A percentile compares a stretch with the other conserved stretches of the same genome.
These are phyloP conservation scores for Dicyrtoma fusca DNA, from an alignment of 2,888 invertebrate genomes.

Conservation along the genomic window DNA sequence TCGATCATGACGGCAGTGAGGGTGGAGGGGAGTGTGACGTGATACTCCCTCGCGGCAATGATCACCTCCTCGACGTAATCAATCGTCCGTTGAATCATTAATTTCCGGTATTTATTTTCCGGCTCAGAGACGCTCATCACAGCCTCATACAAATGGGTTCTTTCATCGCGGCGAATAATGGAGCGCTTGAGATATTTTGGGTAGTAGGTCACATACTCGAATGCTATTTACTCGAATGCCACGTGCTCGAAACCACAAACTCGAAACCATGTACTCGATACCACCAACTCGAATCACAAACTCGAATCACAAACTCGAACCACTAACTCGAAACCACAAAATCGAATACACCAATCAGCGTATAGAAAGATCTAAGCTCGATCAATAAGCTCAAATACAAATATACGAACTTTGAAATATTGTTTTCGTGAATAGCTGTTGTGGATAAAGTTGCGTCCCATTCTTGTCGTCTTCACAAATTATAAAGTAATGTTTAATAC, in stretches of 20 bases:
- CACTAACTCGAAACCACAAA: background rate
- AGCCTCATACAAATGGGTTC: background rate
- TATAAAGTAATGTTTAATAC: no score
- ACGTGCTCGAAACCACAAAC: no score
- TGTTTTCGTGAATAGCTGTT: no score
- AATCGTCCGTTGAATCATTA: constrained; percentile 14
- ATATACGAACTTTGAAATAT: no score
- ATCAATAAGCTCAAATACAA: no score
- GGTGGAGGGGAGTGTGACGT: constrained; percentile 23
- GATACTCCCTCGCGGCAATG: constrained; percentile 24
- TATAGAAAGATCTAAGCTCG: constrained; percentile 13
- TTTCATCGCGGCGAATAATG: constrained; percentile 3
- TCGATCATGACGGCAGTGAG: constrained; percentile 27
- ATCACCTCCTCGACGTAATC: constrained; percentile 32
- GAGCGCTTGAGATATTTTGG: constrained; percentile 7
- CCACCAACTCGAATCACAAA: constrained; percentile 12
- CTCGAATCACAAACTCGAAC: no score
- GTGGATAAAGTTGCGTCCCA: no score
- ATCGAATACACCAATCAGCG: background rate
- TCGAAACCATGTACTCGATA: background rate
- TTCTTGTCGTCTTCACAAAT: no score
- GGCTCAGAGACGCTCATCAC: constrained; percentile 3
- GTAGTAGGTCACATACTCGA: background rate
- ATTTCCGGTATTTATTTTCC: constrained; percentile 8
- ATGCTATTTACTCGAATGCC: constrained; percentile 5